phyloP scores from a whole-genome alignment of 1,140 invertebrate species.

The Radopholus similis region DNA sequence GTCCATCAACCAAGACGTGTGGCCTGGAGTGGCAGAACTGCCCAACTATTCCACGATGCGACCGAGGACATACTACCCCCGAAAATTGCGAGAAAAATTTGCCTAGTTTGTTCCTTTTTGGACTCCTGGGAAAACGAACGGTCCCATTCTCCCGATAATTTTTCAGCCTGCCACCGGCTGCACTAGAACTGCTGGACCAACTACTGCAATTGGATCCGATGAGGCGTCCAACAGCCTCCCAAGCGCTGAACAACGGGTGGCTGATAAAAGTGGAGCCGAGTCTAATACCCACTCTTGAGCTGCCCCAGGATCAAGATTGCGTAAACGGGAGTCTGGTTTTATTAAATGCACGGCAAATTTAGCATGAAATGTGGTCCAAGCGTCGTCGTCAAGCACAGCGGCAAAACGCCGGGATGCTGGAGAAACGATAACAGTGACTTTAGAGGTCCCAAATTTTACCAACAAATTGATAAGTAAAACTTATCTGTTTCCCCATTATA shows the following conservation, averaged over 20 bases:
- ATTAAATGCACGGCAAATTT: background rate
- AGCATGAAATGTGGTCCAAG: conserved; percentile 95
- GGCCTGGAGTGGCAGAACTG: conserved; percentile 92
- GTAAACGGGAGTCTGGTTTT: conserved; percentile 29
- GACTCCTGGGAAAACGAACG: background rate
- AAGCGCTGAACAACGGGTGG: conserved; percentile 90
- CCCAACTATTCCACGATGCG: conserved; percentile 86
- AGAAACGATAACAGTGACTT: too few relatives aligned
- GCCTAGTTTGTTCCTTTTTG: conserved; percentile 65
- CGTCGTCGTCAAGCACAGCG: conserved; percentile 28
- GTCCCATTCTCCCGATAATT: conserved; percentile 5
- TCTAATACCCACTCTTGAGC: conserved; percentile 65
- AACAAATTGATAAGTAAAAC: too few relatives aligned
- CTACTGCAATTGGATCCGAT: conserved; percentile 94
- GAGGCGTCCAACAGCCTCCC: conserved; percentile 84
- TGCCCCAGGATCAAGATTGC: conserved; percentile 94
- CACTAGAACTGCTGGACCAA: conserved; percentile 86
- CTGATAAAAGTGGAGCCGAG: conserved; percentile 82
- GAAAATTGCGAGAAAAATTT: conserved; percentile 82
- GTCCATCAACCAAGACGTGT: conserved; percentile 89
- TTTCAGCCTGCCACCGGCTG: conserved; percentile 74
- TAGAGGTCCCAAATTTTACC: too few relatives aligned
- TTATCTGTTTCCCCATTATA: too few relatives aligned
- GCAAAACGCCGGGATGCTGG: background rate
- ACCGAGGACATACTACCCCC: conserved; percentile 81